Base-by-base conservation (phyloP, 2,113 vertebrate genomes). In the Cochlearius cochlearius region DNA sequence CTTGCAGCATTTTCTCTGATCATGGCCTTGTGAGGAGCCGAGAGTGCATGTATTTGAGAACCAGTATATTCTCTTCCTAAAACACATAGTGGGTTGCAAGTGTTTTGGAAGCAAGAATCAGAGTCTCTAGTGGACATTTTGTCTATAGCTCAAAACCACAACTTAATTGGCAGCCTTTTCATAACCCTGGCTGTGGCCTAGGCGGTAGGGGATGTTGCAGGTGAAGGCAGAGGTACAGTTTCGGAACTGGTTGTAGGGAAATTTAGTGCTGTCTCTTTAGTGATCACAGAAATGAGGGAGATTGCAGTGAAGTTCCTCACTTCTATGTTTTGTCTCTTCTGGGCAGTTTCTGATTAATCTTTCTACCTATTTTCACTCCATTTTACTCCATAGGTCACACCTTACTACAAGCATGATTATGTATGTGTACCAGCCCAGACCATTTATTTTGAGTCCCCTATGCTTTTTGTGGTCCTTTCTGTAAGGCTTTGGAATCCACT, bases 101-200 rank as follows among this genome's bases (percentile, higher is more conserved):
- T 80, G 73, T 80, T 95, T 80, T 76, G 72, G 68, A 96, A 94
- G 87, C 29, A 80, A 66, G 87, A 92, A 75, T 91, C 59, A 5
- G 86, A 72, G 63, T 91, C 96, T 96, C 92, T 88, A 68, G 93
- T 94, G 93, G 95, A 90, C 45, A 21, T 86, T 96, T 95, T 76
- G 52, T 90, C 91, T 94, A 5, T 91, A 96, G 86, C 69, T 96
- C 79, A 94, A 94, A 97, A 90, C 92, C 94, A 71, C 88, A 94
- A 60, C 52, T 91, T 95, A 97, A 94, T 95, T 96, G 94, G 74
- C 83, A 91, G 83, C 69, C 73, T 96, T 96, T 96, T 94, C 73
- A 72, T 94, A 96, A 76, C 21, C 5, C 74, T 45, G 55, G 22
- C 80, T 78, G 62, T 68, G 63, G 89, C 74, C 32, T 69, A 69